phyloP scores from a whole-genome alignment of 2,113 vertebrate species.

The Cynocephalus volans region DNA sequence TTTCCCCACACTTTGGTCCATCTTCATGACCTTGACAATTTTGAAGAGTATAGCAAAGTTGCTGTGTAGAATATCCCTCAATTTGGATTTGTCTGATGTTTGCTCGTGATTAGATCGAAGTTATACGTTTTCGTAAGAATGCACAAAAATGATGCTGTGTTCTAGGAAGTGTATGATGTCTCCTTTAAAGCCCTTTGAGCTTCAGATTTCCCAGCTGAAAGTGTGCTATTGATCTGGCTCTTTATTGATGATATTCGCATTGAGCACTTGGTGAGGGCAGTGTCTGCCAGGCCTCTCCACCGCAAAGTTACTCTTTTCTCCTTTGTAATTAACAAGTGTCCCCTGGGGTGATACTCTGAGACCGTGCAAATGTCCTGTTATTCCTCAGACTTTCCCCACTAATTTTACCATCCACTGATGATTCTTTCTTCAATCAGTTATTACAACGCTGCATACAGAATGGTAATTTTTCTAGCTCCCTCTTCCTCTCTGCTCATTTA shows the following conservation, averaged over 20 bases:
- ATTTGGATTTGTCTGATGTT: no score
- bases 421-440: neutral
- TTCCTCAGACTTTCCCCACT: neutral
- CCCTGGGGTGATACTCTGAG: neutral
- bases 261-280: neutral
- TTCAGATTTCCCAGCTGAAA: neutral
- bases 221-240: neutral
- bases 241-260: neutral
- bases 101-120: neutral
- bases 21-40: neutral
- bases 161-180: accelerated
- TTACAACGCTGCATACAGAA: neutral
- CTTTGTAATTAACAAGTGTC: neutral
- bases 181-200: neutral
- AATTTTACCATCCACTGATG: neutral
- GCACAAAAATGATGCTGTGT: no score
- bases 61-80: no score
- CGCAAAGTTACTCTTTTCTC: neutral
- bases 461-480: neutral
- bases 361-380: neutral
- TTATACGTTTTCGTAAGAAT: neutral
- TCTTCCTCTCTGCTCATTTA: neutral
- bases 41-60: no score
- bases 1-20: neutral
- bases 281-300: neutral